Evolutionary conservation across 2,797 vertebrate genomes (phyloP), one percentile per base, ranked within the genome.

Genomic region (Macropus fuliginosus): DNA sequence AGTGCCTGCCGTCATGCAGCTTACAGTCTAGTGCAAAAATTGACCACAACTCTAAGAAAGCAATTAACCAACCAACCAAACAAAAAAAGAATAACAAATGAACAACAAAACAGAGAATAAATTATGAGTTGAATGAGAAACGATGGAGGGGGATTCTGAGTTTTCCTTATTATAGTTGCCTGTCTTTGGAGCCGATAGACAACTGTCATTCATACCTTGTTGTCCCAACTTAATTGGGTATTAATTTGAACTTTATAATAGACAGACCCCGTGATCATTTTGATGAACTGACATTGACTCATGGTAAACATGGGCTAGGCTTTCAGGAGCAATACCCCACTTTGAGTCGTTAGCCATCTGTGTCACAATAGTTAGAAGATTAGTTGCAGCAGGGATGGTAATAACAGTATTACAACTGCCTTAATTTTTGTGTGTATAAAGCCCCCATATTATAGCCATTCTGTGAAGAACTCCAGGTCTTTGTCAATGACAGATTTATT

Each of bases 401-500:
- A 95, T 96, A 96, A 93, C 54, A 93, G 56, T 93, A 92, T 97
- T 96, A 96, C 59, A 97, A 92, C 96, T 95, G 93, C 92, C 57
- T 56, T 97, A 96, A 94, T 96, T 97, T 96, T 94, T 91, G 93
- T 96, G 93, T 95, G 55, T 94, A 96, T 94, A 97, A 94, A 97
- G 90, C 91, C 46, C 90, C 52, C 96, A 95, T 95, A 94, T 90
- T 96, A 92, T 91, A 87, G 92, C 97, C 98, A 94, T 16, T 3
- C 96, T 96, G 57, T 92, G 55, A 96, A 95, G 91, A 98, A 98
- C 91, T 95, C 55, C 55, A 89, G 91, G 95, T 97, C 97, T 98
- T 98, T 97, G 94, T 96, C 98, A 98, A 98, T 98, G 97, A 98
- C 95, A 98, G 96, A 92, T 98, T 98, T 98, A 98, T 97, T 98